Percentiles rank a stretch among this genome's conserved stretches.
phyloP scores from a whole-genome alignment of 2,113 vertebrate genomes.

The Sisor rabdophorus region DNA sequence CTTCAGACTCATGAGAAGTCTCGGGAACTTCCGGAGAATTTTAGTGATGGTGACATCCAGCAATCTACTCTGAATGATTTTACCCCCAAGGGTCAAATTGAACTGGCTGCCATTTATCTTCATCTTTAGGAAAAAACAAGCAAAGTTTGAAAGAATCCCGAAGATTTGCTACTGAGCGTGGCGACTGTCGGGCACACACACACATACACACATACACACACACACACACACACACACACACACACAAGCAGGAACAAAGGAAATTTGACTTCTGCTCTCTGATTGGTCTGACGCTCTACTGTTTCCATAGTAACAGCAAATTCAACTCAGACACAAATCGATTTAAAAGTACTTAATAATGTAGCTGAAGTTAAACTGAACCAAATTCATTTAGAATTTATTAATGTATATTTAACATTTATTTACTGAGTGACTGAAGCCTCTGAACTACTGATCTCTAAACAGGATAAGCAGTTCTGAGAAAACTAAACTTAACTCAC shows the following conservation, averaged over 20 bases:
- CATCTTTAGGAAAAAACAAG: neutral
- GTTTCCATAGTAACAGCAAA: too few relatives aligned
- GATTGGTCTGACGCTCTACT: neutral
- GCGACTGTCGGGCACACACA: neutral
- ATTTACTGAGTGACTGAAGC: too few relatives aligned
- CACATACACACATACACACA: too few relatives aligned
- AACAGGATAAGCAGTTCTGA: neutral
- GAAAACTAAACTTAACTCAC: neutral
- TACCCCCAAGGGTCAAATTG: neutral
- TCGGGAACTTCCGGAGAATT: constrained; percentile 34
- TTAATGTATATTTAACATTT: too few relatives aligned
- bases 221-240: neutral
- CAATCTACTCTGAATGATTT: neutral
- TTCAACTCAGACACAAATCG: too few relatives aligned
- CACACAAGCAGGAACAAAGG: neutral
- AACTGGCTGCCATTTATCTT: neutral
- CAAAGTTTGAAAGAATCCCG: neutral
- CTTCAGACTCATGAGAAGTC: neutral
- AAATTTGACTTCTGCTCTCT: neutral
- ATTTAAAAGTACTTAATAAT: too few relatives aligned
- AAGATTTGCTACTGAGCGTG: neutral
- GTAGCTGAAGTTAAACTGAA: neutral
- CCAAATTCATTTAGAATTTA: too few relatives aligned
- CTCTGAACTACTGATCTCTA: neutral
- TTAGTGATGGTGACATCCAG: neutral